A percentile compares a stretch with the other conserved stretches of the same genome.
Evolutionary conservation across 2,888 invertebrate species (phyloP).

Genomic region (Acanthosepion pharaonis): DNA sequence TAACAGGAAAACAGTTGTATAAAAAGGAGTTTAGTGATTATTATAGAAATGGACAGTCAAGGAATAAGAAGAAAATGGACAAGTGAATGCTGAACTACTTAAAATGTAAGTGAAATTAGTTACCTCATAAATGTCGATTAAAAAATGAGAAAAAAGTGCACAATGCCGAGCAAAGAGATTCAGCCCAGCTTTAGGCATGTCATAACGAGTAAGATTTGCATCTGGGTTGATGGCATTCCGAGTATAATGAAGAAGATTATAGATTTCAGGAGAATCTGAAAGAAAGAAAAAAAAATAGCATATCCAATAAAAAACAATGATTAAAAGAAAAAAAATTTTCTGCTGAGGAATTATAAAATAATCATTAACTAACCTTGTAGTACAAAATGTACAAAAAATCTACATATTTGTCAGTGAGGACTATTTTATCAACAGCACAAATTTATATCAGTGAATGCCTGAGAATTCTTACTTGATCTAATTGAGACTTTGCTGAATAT

Average conservation of each 20-base stretch:
- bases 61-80: too few relatives aligned
- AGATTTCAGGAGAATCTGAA: conserved; percentile 57
- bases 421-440: too few relatives aligned
- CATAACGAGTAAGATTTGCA: conserved; percentile 67
- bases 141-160: conserved; percentile 74
- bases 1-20: too few relatives aligned
- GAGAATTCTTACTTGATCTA: too few relatives aligned
- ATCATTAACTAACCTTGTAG: too few relatives aligned
- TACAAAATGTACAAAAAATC: too few relatives aligned
- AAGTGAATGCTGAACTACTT: background rate
- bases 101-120: background rate
- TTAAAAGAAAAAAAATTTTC: background rate
- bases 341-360: too few relatives aligned
- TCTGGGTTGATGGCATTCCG: conserved; percentile 67
- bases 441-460: too few relatives aligned
- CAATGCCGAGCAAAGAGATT: conserved; percentile 76
- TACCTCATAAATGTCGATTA: conserved; percentile 71
- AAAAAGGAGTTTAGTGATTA: too few relatives aligned
- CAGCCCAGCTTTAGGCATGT: conserved; percentile 74
- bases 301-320: background rate
- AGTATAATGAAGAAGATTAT: conserved; percentile 70
- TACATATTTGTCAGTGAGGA: too few relatives aligned
- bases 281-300: conserved; percentile 37
- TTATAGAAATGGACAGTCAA: too few relatives aligned
- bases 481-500: too few relatives aligned